Conservation (phyloP, 2,888 invertebrate genomes). For the Callyntrura sp. region DNA sequence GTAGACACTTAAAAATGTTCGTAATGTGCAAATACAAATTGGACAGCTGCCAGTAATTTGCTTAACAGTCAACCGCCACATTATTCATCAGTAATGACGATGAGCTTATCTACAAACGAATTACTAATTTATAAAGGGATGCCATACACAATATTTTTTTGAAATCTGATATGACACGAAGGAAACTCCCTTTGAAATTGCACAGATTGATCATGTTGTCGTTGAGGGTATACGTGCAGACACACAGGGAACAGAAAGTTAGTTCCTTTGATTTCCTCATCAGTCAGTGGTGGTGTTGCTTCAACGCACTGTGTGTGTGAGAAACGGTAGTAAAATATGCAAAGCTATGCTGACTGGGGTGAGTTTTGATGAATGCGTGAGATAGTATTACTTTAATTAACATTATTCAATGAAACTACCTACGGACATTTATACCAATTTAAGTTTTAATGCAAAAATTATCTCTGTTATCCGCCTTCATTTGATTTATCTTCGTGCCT, state of each 20-base stretch:
- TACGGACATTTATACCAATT: no score
- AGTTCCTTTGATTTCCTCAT: conserved; percentile 15
- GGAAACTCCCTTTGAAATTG: conserved; percentile 58
- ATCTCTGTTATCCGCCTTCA: no score
- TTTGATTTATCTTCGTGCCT: no score
- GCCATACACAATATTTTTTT: not conserved
- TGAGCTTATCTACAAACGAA: conserved; percentile 20
- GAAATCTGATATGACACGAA: conserved; percentile 52
- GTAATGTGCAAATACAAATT: conserved; percentile 38
- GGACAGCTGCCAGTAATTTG: conserved; percentile 67
- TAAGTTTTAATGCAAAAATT: no score
- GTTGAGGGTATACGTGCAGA: not conserved
- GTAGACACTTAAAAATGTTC: not conserved
- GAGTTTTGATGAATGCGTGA: no score
- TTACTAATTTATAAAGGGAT: conserved; percentile 49
- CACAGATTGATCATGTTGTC: conserved; percentile 19
- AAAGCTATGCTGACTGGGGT: no score
- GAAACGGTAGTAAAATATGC: no score
- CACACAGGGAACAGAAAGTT: not conserved
- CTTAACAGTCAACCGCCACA: conserved; percentile 41
- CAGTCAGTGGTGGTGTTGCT: no score
- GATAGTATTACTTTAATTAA: no score
- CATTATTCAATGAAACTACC: no score
- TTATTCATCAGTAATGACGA: conserved; percentile 39
- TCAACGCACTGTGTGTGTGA: no score